Base-by-base conservation (phyloP, 2,888 invertebrate genomes). In the Dicyrtoma fusca region DNA sequence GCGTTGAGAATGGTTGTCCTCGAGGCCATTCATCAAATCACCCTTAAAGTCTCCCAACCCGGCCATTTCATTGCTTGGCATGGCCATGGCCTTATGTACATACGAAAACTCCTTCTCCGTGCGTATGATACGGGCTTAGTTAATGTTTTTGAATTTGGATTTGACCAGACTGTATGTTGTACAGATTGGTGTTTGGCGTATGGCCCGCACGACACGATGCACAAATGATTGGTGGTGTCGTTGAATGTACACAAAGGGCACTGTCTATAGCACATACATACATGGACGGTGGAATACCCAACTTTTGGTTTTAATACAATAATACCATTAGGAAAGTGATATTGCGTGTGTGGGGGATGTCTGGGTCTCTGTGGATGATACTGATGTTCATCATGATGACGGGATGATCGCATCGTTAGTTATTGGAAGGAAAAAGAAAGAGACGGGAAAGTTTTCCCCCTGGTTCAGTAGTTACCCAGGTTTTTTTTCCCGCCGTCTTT, bases 291-390 rank as follows among this genome's bases (percentile, higher is more conserved):
- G n/a, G n/a, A n/a, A n/a, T n/a, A n/a, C n/a, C n/a, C 3, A 34
- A 34, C 34, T 34, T 34, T 34, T 3, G 34, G 34, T 34, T 34
- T 34, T 34, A 53, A 21, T 19, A 19, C 11, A 11, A 53, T 11
- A 11, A 61, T 34, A 61, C 61, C 61, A 61, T 61, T 61, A 61
- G 61, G 61, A 42, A 57, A 42, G 61, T 61, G 42, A 61, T 61
- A 61, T 61, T 61, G 61, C 61, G 61, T 61, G 61, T 61, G 19
- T 61, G 42, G 61, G 61, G 61, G 61, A 61, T 61, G 61, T 61
- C 61, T 61, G n/a, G 8, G 13, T 34, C 34, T 3, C 34, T 34
- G 4, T 34, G 34, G 26, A 57, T 57, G 57, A 57, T 57, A 21
- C n/a, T 57, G 25, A 57, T 57, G 61, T 19, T 57, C 25, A 57